A percentile compares a stretch with the other conserved stretches of the same genome.
phyloP scores from a whole-genome alignment of 1,140 invertebrate genomes.

The Paraescarpia echinospica region DNA sequence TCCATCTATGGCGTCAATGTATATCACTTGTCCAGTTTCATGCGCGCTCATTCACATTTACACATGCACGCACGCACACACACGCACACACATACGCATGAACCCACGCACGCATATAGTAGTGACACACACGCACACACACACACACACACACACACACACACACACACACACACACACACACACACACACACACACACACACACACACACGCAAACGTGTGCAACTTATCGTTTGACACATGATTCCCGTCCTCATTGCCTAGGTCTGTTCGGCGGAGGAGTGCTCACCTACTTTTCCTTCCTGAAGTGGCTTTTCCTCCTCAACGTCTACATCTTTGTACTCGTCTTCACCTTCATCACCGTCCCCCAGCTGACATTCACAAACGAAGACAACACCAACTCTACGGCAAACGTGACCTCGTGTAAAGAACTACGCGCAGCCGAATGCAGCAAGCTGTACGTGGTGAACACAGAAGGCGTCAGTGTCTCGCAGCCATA shows the following conservation, averaged over 20 bases:
- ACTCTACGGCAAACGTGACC: neutral
- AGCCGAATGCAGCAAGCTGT: slow-evolving; percentile 33
- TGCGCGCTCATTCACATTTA: too few species aligned
- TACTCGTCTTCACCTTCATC: slow-evolving; percentile 37
- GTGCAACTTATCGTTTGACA: neutral
- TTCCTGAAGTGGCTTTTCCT: slow-evolving; percentile 45
- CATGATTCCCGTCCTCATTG: neutral
- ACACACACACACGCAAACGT: neutral
- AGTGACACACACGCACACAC: neutral
- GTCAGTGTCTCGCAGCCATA: slow-evolving; percentile 29
- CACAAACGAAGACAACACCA: neutral
- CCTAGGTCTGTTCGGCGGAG: slow-evolving; percentile 47
- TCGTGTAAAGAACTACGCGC: slow-evolving; percentile 22
- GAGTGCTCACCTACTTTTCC: slow-evolving; percentile 48
- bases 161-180: slow-evolving; percentile 3
- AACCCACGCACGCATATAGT: neutral
- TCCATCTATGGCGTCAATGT: too few species aligned
- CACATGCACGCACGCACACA: too few species aligned
- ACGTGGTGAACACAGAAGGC: slow-evolving; percentile 31
- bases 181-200: neutral
- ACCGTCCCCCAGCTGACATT: slow-evolving; percentile 33
- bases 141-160: slow-evolving; percentile 3
- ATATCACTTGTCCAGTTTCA: too few species aligned
- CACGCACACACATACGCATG: neutral
- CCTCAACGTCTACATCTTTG: slow-evolving; percentile 45